Percentiles rank a stretch among this genome's conserved stretches.
These are phyloP conservation scores for Plusia festucae DNA, from an alignment of 2,888 invertebrate genomes.

Conservation along the genomic window DNA sequence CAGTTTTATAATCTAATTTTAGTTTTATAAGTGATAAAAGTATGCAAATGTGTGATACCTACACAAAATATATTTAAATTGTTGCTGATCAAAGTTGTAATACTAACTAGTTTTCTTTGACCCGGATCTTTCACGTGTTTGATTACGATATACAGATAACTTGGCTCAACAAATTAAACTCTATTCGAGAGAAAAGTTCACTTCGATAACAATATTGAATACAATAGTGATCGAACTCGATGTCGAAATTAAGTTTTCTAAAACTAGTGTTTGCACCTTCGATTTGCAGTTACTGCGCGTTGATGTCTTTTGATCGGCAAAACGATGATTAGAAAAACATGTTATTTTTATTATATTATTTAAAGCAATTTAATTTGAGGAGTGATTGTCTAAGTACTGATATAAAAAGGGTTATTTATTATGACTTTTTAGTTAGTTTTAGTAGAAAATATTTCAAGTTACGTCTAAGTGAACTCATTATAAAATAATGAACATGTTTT, in stretches of 20 bases:
- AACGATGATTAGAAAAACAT: neutral
- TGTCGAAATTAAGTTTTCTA: constrained; percentile 22
- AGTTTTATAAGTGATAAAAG: constrained; percentile 56
- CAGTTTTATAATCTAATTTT: constrained; percentile 42
- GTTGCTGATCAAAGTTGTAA: constrained; percentile 65
- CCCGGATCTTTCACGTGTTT: constrained; percentile 81
- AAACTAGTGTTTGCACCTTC: constrained; percentile 17
- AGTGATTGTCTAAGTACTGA: neutral
- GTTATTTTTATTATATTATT: neutral
- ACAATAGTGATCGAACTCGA: constrained; percentile 10
- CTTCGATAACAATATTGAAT: constrained; percentile 11
- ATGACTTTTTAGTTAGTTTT: neutral
- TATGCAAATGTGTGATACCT: constrained; percentile 53
- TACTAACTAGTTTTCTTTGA: constrained; percentile 79
- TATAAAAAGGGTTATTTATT: neutral
- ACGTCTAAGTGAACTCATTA: neutral
- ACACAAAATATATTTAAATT: constrained; percentile 56
- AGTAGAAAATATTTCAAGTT: neutral
- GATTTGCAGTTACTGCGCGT: constrained; percentile 68
- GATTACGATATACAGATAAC: constrained; percentile 41
- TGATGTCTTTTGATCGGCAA: constrained; percentile 78
- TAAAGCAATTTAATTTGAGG: neutral
- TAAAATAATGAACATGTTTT: neutral
- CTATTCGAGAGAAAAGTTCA: constrained; percentile 16
- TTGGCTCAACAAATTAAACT: constrained; percentile 28